phyloP scores from a whole-genome alignment of 1,140 invertebrate genomes.

The Stenopsyche tienmushanensis region DNA sequence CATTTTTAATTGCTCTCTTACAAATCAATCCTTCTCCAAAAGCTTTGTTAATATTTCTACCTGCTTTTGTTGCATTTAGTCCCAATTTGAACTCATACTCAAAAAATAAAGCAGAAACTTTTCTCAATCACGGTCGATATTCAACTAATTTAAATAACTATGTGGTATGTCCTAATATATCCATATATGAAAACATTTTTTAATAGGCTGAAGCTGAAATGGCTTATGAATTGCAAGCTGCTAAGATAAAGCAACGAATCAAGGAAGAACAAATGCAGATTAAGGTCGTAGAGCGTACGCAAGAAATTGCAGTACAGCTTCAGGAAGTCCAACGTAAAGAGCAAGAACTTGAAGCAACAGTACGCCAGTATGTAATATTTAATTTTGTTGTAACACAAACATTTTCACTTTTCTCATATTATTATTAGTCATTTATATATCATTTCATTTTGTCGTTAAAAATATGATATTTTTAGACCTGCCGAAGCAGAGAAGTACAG shows the following conservation, averaged over 20 bases:
- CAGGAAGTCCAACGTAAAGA: slow-evolving; percentile 85
- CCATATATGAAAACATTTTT: too few relatives aligned
- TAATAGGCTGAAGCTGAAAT: slow-evolving; percentile 89
- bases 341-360: slow-evolving; percentile 86
- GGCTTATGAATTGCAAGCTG: slow-evolving; percentile 91
- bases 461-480: slow-evolving; percentile 58
- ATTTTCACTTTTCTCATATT: background rate
- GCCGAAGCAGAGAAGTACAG: slow-evolving; percentile 93
- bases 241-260: slow-evolving; percentile 93
- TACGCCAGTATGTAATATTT: slow-evolving; percentile 59
- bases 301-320: slow-evolving; percentile 89
- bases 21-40: too few relatives aligned
- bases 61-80: too few relatives aligned
- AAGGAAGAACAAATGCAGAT: slow-evolving; percentile 98
- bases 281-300: slow-evolving; percentile 87
- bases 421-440: background rate
- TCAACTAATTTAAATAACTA: too few relatives aligned
- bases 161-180: too few relatives aligned
- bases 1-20: too few relatives aligned
- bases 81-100: too few relatives aligned
- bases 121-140: too few relatives aligned
- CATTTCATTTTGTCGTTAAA: background rate
- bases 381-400: background rate
- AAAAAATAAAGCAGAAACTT: too few relatives aligned
- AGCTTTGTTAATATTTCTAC: too few relatives aligned